phyloP scores from a whole-genome alignment of 2,888 invertebrate genomes.

The Zonitis immaculata region DNA sequence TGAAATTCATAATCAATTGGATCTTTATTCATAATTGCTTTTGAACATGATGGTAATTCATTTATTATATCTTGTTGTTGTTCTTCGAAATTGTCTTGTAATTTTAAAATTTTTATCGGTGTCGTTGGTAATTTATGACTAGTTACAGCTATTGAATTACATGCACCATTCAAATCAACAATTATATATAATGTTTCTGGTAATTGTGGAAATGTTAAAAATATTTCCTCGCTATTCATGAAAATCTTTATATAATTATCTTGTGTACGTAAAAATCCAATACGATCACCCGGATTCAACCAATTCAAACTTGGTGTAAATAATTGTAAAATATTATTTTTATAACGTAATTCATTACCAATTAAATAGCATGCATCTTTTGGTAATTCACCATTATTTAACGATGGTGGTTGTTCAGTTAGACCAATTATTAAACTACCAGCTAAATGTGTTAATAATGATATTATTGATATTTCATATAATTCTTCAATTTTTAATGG shows the following conservation, averaged over 20 bases:
- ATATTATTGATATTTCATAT: constrained; percentile 70
- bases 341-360: constrained; percentile 66
- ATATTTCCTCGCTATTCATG: constrained; percentile 75
- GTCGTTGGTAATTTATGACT: constrained; percentile 54
- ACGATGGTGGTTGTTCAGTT: constrained; percentile 57
- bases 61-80: constrained; percentile 25
- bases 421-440: constrained; percentile 78
- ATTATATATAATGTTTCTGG: constrained; percentile 69
- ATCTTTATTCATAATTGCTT: constrained; percentile 2
- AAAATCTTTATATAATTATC: constrained; percentile 69
- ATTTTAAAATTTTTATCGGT: constrained; percentile 49
- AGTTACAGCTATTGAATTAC: constrained; percentile 71
- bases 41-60: constrained; percentile 9
- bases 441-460: constrained; percentile 60
- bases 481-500: constrained; percentile 70
- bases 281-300: constrained; percentile 72
- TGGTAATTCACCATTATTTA: constrained; percentile 62
- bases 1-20: constrained; percentile 61
- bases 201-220: constrained; percentile 37
- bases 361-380: constrained; percentile 67
- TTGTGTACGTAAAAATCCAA: constrained; percentile 68
- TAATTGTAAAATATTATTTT: constrained; percentile 60
- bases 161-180: constrained; percentile 75
- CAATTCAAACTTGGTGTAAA: constrained; percentile 74
- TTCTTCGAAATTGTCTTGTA: constrained; percentile 62